Evolutionary conservation across 2,888 invertebrate genomes (phyloP).

Genomic region (Argyresthia albistria): DNA sequence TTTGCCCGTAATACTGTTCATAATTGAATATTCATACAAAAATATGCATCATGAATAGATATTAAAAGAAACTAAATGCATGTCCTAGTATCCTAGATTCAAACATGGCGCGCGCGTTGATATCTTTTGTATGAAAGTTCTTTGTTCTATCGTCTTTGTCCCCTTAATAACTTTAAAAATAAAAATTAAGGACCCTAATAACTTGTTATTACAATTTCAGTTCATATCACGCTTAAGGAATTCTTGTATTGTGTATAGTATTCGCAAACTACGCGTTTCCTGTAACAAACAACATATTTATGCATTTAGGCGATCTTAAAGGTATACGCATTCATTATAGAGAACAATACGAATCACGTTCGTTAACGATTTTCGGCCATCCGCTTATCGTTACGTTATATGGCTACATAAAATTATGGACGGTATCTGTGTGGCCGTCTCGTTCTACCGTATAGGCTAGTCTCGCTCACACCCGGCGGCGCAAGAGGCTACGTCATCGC

Average conservation of each 20-base stretch:
- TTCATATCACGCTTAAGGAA: too few relatives aligned
- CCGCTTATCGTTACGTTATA: conserved; percentile 48
- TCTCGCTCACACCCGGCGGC: conserved; percentile 30
- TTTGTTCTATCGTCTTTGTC: not conserved
- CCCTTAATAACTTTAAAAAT: not conserved
- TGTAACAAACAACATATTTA: too few relatives aligned
- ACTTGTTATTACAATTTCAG: too few relatives aligned
- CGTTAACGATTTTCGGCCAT: conserved; percentile 61
- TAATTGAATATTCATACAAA: too few relatives aligned
- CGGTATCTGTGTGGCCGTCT: conserved; percentile 36
- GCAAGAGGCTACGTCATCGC: conserved; percentile 54
- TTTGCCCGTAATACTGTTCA: too few relatives aligned
- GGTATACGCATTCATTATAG: not conserved
- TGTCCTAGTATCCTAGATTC: too few relatives aligned
- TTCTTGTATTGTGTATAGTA: too few relatives aligned
- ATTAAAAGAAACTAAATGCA: too few relatives aligned
- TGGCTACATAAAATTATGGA: conserved; percentile 60
- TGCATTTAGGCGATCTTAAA: too few relatives aligned
- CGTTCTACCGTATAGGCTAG: conserved; percentile 22
- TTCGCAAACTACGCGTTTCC: too few relatives aligned
- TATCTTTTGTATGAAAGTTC: conserved; percentile 3
- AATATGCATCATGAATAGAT: too few relatives aligned
- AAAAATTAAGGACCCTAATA: too few relatives aligned
- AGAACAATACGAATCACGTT: conserved; percentile 48
- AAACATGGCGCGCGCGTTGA: not conserved